These are phyloP conservation scores for Standfussiana lucernea DNA, from an alignment of 2,888 invertebrate species.

Conservation along the genomic window DNA sequence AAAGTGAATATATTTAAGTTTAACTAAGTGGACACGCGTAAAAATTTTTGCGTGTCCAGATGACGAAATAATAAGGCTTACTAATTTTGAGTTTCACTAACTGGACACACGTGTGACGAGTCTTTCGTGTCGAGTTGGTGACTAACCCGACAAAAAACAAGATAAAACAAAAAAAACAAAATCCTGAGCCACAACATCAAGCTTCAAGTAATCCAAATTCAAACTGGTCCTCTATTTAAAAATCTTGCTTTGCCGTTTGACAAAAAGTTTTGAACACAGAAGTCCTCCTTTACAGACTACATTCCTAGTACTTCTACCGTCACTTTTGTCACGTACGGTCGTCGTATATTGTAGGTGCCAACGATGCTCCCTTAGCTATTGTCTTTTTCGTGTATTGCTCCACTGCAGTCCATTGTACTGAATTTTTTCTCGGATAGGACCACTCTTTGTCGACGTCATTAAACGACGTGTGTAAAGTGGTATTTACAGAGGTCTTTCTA, in stretches of 20 bases:
- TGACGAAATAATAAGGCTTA: too few species aligned
- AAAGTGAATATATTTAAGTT: too few species aligned
- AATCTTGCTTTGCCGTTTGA: slow-evolving; percentile 25
- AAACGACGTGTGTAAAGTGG: not conserved
- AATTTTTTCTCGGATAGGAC: slow-evolving; percentile 19
- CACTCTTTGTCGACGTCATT: slow-evolving; percentile 22
- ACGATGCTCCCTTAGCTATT: slow-evolving; percentile 20
- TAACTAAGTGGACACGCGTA: too few species aligned
- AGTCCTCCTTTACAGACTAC: not conserved
- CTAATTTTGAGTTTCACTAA: too few species aligned
- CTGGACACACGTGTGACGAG: too few species aligned
- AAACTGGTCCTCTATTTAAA: not conserved
- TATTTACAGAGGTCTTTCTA: not conserved
- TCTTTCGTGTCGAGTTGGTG: too few species aligned
- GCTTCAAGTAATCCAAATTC: slow-evolving; percentile 3
- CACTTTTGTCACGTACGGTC: slow-evolving; percentile 34
- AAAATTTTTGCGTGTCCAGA: too few species aligned
- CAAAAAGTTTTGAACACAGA: not conserved
- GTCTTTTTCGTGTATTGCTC: slow-evolving; percentile 21
- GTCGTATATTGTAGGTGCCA: slow-evolving; percentile 15
- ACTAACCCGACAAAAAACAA: too few species aligned
- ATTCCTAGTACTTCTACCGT: not conserved
- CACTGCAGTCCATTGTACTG: slow-evolving; percentile 22
- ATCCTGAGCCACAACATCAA: not conserved
- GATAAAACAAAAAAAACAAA: too few species aligned